Percentiles rank a stretch among this genome's conserved stretches.
These are phyloP conservation scores for Lamellibrachia satsuma DNA, from an alignment of 2,888 invertebrate genomes.

Conservation along the genomic window DNA sequence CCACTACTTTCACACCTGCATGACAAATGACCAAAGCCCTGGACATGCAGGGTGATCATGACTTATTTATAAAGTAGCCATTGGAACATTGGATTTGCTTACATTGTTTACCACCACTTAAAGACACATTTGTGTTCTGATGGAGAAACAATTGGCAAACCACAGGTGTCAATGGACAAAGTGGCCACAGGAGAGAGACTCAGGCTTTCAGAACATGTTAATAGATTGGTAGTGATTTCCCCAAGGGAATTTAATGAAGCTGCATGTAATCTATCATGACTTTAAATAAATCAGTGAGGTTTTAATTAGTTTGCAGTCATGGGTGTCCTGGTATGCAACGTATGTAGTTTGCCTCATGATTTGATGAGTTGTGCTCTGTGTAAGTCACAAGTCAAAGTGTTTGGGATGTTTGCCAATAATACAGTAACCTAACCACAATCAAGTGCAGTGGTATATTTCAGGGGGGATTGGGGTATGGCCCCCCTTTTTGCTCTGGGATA, in stretches of 20 bases:
- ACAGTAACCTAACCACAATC: neutral
- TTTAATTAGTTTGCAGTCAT: neutral
- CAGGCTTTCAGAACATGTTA: neutral
- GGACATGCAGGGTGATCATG: neutral
- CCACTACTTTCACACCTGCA: neutral
- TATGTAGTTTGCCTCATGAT: neutral
- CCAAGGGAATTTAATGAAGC: neutral
- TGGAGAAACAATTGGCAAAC: neutral
- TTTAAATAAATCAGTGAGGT: neutral
- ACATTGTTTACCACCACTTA: neutral
- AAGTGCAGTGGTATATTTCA: too few species aligned
- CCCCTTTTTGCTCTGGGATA: too few species aligned
- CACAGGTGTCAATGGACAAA: neutral
- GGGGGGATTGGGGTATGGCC: too few species aligned
- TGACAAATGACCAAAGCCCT: neutral
- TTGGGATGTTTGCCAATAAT: neutral
- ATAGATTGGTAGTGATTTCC: neutral
- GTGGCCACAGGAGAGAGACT: neutral
- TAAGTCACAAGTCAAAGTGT: neutral
- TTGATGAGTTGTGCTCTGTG: neutral
- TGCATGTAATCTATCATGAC: neutral
- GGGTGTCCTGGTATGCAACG: neutral
- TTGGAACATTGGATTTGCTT: neutral
- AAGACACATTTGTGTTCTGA: neutral
- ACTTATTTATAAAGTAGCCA: slow-evolving; percentile 4